Evolutionary conservation across 2,888 invertebrate genomes (phyloP).

Genomic region (Lepidochitona cinerea): DNA sequence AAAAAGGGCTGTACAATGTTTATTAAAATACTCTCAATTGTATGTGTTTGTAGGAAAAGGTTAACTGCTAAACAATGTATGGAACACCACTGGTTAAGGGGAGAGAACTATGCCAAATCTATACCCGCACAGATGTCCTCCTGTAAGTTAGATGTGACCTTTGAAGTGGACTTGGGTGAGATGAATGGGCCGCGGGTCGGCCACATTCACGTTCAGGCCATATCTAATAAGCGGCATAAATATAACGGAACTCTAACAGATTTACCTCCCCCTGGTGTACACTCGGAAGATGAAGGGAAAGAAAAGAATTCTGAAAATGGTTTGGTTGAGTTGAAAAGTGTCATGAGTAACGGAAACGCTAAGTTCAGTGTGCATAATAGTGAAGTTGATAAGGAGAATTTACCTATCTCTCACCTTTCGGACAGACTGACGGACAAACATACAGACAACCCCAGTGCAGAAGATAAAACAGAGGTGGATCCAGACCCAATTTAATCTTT

Average conservation of each 20-base stretch:
- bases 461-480: too few species aligned
- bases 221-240: background rate
- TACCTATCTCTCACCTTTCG: background rate
- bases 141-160: background rate
- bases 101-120: background rate
- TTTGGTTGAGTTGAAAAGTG: background rate
- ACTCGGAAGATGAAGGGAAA: background rate
- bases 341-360: background rate
- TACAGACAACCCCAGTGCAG: background rate
- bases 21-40: too few species aligned
- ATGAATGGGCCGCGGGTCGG: background rate
- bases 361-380: background rate
- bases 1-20: too few species aligned
- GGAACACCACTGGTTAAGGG: constrained; percentile 87
- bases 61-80: constrained; percentile 90
- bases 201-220: background rate
- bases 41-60: constrained; percentile 80
- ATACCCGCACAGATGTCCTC: background rate
- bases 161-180: background rate
- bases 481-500: too few species aligned
- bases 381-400: background rate
- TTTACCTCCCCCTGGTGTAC: background rate
- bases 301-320: background rate
- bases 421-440: background rate
- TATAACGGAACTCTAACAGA: background rate